Evolutionary conservation across 1,140 invertebrate species (phyloP), one percentile per base, ranked within the genome.

Genomic region (Bombus affinis): DNA sequence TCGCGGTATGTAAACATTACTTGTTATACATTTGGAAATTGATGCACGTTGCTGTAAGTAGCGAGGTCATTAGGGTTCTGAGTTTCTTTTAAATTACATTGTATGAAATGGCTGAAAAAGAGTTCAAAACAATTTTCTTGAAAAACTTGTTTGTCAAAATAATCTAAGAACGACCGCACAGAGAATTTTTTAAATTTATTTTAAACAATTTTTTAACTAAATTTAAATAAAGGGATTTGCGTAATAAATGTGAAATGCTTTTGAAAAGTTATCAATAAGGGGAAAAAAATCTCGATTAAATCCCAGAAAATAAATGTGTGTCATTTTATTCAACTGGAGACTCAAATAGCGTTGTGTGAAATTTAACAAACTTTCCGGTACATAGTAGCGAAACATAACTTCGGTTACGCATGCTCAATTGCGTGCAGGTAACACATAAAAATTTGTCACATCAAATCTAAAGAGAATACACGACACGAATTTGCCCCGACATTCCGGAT

Each of bases 381-480:
- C 76, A 65, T 77, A 42, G 37, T 32, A 57, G 15, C 28, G 44
- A 5, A 22, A 2, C 4, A 35, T 28, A 35, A 83, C 44, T 42
- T 42, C 65, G 15, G 15, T 10, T 32, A 42, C 62, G 62, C 35
- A 53, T 62, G 72, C 32, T 25, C 42, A 35, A 12, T 44, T 71
- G 59, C 80, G 18, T 65, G 47, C 53, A n/a, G 9, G 42, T 44
- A 53, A 57, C 44, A 65, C 35, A 35, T 77, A 70, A 83, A 66
- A 82, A 75, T 77, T 28, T 28, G 44, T 42, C 62, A 28, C 47
- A 12, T 77, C n/a, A n/a, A 57, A 65, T 32, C 28, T 53, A 35
- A 66, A 74, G 47, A 53, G 42, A 83, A 68, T 47, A 13, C 37
- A 39, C 39, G 8, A 72, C n/a, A 42, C 32, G 62, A 65, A 53